Conservation (phyloP, 2,888 invertebrate species). For the Nemurella pictetii region DNA sequence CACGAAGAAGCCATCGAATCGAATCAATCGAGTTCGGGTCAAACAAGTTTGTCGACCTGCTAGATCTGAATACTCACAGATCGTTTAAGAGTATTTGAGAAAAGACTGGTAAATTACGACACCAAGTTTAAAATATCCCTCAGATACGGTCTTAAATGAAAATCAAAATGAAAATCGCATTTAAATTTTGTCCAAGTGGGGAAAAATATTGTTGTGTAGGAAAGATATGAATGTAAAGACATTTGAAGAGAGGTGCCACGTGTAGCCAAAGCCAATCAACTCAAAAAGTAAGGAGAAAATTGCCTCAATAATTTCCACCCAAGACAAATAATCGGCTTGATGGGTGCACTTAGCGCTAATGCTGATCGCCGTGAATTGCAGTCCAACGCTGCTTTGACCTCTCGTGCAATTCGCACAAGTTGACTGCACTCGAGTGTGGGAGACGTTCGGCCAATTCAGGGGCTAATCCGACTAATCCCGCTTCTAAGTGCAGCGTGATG, state of each 20-base stretch:
- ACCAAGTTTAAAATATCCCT: no score
- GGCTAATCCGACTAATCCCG: conserved; percentile 24
- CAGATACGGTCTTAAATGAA: no score
- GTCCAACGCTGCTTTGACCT: neutral
- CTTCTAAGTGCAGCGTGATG: conserved; percentile 7
- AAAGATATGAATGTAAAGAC: no score
- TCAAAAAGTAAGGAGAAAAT: neutral
- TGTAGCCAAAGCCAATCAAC: neutral
- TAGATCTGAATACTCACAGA: neutral
- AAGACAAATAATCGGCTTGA: neutral
- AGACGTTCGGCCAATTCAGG: neutral
- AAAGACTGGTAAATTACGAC: no score
- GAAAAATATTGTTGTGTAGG: no score
- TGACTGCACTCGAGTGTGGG: neutral
- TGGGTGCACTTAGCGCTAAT: conserved; percentile 6
- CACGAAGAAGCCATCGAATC: conserved; percentile 17
- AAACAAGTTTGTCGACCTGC: conserved; percentile 11
- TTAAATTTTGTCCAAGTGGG: no score
- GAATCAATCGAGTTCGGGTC: conserved; percentile 6
- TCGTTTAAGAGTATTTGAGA: neutral
- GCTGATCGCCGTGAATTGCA: conserved; percentile 13
- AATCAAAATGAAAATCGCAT: no score
- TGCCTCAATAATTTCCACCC: conserved; percentile 1
- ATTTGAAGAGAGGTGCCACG: neutral
- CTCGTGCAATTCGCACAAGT: neutral